Evolutionary conservation across 2,113 vertebrate genomes (phyloP), one percentile per base, ranked within the genome.

Genomic region (Phrynosoma platyrhinos): DNA sequence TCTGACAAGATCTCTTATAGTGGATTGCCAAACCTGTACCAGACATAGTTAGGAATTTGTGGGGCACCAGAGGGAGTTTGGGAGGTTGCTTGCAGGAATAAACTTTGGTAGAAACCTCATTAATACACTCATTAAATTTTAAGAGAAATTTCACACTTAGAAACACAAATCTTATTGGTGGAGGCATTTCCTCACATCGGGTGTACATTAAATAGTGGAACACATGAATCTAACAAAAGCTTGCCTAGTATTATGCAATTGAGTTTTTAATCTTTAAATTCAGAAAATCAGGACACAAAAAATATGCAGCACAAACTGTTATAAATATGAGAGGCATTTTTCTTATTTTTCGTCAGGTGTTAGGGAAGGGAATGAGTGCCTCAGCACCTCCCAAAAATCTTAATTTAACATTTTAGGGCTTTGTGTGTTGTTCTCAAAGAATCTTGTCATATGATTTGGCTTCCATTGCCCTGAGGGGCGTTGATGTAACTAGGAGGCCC

Each of bases 1-100:
- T 47, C 23, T 36, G 25, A 74, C 1, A 79, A 0, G 0, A n/a
- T 64, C 62, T 78, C 78, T 79, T 0, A 0, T 7, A 72, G 12
- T 47, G 42, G 0, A 27, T 1, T 80, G 62, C 83, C 64, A 86
- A 86, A 75, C 27, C 2, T n/a, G 0, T 0, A 68, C 27, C 76
- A 68, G 64, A 77, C 52, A 27, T 36, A 6, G 21, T 21, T 52
- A 47, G 55, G 84, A 64, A 86, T 82, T 69, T 83, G 72, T 82
- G 58, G 20, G 36, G 72, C 0, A 0, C 71, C 10, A 9, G 72
- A 85, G 71, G 36, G 47, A 85, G 18, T 77, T 16, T 42, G 0
- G 4, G 47, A 40, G 32, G 52, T 86, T 85, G 27, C n/a, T 9
- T 52, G 77, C 30, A 87, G 55, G 30, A 78, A 32, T 5, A 18